Conservation (phyloP, 2,113 vertebrate species). For the Oreotrochilus melanogaster region DNA sequence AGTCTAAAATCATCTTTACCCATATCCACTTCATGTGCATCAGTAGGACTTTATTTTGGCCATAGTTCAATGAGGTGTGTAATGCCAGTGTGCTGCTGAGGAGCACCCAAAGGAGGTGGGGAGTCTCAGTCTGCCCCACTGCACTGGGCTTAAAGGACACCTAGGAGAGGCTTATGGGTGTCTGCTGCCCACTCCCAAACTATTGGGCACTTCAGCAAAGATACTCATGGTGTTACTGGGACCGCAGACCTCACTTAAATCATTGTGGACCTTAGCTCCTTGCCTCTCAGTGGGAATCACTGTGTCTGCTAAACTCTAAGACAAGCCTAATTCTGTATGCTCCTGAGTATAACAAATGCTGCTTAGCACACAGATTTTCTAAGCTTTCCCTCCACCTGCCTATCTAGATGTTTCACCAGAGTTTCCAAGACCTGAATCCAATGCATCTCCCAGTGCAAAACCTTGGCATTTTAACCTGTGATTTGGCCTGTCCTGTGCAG, state of each 20-base stretch:
- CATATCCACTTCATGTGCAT: neutral
- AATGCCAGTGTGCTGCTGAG: neutral
- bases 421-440: neutral
- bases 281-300: neutral
- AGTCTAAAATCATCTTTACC: neutral
- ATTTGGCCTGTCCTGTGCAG: neutral
- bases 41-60: neutral
- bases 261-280: neutral
- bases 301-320: neutral
- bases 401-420: neutral
- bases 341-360: neutral
- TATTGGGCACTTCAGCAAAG: neutral
- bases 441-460: neutral
- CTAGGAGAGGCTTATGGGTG: neutral
- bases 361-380: neutral
- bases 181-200: neutral
- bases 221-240: neutral
- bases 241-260: neutral
- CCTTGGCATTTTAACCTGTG: neutral
- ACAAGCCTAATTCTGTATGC: neutral
- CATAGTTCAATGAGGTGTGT: neutral
- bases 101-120: neutral
- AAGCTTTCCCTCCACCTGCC: neutral
- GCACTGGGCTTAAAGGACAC: neutral
- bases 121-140: neutral